Percentiles rank a stretch among this genome's conserved stretches.
Conservation (phyloP, 1,140 invertebrate species). For the Caenorhabditis elegans region WBcel235 BX284603.4:12028501-12029000, state of each 20-base stretch:
- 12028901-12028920: no score
- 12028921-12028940: no score
- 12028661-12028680: neutral
- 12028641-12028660: neutral
- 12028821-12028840: no score
- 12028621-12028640: neutral
- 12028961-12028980: no score
- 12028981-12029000: no score
- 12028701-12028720: neutral
- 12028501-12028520: neutral
- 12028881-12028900: no score
- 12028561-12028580: neutral
- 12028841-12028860: no score
- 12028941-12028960: no score
- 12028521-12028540: slow-evolving; percentile 1
- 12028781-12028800: no score
- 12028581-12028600: neutral
- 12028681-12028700: neutral
- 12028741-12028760: neutral
- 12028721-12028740: neutral
- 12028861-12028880: no score
- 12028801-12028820: no score
- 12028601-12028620: neutral
- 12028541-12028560: neutral
- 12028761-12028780: neutral